Evolutionary conservation across 2,888 invertebrate species (phyloP).

Genomic region (Drosophila fungiperda): DNA sequence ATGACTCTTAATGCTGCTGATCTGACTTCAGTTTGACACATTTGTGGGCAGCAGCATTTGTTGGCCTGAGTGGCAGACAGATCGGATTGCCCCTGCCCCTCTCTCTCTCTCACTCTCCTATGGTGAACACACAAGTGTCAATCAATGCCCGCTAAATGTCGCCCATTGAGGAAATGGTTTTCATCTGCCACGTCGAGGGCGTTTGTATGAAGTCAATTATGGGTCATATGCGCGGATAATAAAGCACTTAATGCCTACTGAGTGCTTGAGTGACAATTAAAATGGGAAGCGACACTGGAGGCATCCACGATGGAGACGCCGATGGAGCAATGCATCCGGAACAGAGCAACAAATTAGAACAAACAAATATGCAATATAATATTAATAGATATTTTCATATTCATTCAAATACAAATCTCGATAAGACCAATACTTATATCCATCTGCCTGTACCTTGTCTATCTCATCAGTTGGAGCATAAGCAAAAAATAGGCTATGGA

Average conservation of each 20-base stretch:
- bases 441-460: neutral
- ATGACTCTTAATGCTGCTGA: conserved; percentile 67
- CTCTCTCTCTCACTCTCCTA: neutral
- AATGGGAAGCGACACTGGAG: conserved; percentile 19
- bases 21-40: conserved; percentile 76
- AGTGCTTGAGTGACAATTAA: conserved; percentile 50
- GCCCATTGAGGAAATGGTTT: conserved; percentile 51
- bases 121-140: conserved; percentile 50
- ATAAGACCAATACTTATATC: neutral
- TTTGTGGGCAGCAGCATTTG: conserved; percentile 70
- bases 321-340: neutral
- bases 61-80: conserved; percentile 50
- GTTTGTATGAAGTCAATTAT: conserved; percentile 54
- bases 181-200: conserved; percentile 49
- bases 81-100: conserved; percentile 47
- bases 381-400: neutral
- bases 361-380: neutral
- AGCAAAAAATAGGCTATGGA: neutral
- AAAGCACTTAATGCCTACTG: conserved; percentile 57
- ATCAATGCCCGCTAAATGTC: conserved; percentile 57
- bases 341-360: neutral
- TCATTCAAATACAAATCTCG: neutral
- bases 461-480: neutral
- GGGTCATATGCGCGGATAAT: conserved; percentile 53
- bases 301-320: neutral